A percentile compares a stretch with the other conserved stretches of the same genome.
Evolutionary conservation across 64 coral and sea anemone species (phyloP).

Genomic region (Astreopora myriophthalma): DNA sequence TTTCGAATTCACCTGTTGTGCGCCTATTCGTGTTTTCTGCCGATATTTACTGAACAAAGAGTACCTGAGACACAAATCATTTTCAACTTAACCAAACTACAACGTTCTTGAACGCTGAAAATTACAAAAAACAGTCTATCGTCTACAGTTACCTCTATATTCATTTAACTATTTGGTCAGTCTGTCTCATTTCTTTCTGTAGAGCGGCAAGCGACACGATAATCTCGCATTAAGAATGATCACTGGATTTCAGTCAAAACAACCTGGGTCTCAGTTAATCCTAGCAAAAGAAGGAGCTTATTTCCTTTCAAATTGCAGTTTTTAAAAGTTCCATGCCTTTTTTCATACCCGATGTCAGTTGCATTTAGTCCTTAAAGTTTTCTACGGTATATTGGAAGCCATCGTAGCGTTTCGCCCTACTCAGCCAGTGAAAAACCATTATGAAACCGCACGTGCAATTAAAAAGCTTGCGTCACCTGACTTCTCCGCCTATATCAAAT

Average conservation of each 20-base stretch:
- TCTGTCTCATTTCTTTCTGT: background rate
- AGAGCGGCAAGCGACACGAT: background rate
- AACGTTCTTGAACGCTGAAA: background rate
- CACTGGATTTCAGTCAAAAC: background rate
- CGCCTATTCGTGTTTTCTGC: background rate
- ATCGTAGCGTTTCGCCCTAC: background rate
- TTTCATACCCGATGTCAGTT: no score
- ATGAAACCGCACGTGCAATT: background rate
- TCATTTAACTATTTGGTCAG: no score
- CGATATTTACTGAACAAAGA: background rate
- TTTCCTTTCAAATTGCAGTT: background rate
- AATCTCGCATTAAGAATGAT: background rate
- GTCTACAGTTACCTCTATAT: no score
- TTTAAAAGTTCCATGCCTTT: background rate
- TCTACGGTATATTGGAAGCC: background rate
- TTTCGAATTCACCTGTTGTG: constrained; percentile 1
- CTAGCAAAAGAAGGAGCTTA: background rate
- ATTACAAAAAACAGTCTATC: background rate
- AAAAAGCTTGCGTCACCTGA: background rate
- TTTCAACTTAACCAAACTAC: background rate
- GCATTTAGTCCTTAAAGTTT: background rate
- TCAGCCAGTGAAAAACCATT: background rate
- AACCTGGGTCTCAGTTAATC: background rate
- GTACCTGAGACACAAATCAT: background rate
- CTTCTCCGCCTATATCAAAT: background rate